These are phyloP conservation scores for Zaprionus kolodkinae DNA, from an alignment of 1,140 invertebrate species.

Conservation along the genomic window DNA sequence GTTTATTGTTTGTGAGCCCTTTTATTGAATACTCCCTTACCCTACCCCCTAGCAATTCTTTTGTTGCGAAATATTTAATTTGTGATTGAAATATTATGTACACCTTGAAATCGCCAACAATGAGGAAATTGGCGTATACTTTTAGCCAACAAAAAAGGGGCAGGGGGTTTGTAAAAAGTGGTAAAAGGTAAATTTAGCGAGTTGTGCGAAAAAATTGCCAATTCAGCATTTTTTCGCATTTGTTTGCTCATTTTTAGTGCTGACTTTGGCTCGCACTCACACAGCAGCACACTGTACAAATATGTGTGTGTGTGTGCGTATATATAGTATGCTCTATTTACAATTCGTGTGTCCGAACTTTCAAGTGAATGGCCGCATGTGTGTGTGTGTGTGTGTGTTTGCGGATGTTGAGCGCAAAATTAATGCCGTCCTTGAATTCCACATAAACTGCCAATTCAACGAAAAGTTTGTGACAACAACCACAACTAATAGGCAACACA, in stretches of 20 bases:
- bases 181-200: neutral
- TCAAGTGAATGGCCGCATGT: constrained; percentile 26
- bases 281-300: neutral
- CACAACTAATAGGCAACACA: constrained; percentile 14
- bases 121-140: neutral
- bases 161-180: neutral
- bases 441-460: constrained; percentile 79
- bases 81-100: constrained; percentile 10
- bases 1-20: neutral
- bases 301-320: neutral
- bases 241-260: constrained; percentile 59
- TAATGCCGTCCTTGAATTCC: constrained; percentile 78
- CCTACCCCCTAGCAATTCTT: neutral
- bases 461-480: constrained; percentile 56
- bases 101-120: neutral
- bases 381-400: neutral
- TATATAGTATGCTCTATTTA: constrained; percentile 7
- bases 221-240: constrained; percentile 56
- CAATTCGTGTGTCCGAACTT: constrained; percentile 52
- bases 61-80: constrained; percentile 10
- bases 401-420: constrained; percentile 58
- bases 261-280: constrained; percentile 51
- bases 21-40: no score
- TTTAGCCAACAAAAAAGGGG: neutral
- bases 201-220: constrained; percentile 5